Base-by-base conservation (phyloP, 1,140 invertebrate species). In the Arion vulgaris region DNA sequence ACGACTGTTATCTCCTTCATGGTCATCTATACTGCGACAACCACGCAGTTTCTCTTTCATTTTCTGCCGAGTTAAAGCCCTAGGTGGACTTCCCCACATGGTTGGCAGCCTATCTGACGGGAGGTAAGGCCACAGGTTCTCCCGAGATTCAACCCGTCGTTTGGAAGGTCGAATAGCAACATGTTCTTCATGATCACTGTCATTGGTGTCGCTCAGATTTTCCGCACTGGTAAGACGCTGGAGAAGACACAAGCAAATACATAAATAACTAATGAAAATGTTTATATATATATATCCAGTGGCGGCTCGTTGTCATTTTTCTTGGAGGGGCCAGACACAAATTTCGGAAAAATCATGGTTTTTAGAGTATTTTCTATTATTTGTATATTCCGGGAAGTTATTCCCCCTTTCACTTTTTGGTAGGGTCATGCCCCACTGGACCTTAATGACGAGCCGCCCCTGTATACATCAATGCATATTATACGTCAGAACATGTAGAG, bases 91-190 rank as follows among this genome's bases (percentile, higher is more conserved):
- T 36, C 78, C 78, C 78, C 78, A 80, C 62, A 80, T 38, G 34
- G 71, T 62, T 0, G 78, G 78, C 28, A 80, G 66, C n/a, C 78
- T 1, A 41, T 80, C 78, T 23, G 78, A 80, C 2, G 78, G 78
- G 5, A 80, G 78, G n/a, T 80, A 80, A 0, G 78, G 78, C 78
- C 78, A 80, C n/a, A 80, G 78, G 66, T 71, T 80, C 7, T 80
- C 78, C 66, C 71, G 62, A 32, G 62, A 19, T 17, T 41, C 38
- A 4, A 15, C 45, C 1, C 78, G 78, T 17, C 36, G 32, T 28
- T 49, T 80, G 66, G n/a, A 1, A 13, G 39, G n/a, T 19, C 28
- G 41, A 11, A 0, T 36, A n/a, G 45, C 51, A 38, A 80, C 41
- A 7, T 69, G 45, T 1, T 80, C 78, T 9, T 80, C 78, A 17